These are phyloP conservation scores for Scomberomorus guttatus DNA, from an alignment of 2,797 vertebrate genomes.

Conservation along the genomic window DNA sequence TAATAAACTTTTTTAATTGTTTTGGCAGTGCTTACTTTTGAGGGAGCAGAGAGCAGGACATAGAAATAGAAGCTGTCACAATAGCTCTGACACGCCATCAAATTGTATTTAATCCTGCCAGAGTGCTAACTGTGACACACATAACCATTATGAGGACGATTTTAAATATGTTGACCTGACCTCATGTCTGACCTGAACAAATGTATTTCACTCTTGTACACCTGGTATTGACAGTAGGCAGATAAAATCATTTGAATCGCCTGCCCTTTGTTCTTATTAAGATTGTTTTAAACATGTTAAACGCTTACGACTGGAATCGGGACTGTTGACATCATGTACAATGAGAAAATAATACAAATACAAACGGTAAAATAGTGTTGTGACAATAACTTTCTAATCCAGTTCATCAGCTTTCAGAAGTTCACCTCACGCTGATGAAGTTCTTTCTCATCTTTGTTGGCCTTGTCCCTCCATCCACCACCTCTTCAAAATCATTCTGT, in stretches of 20 bases:
- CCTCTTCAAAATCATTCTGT: background rate
- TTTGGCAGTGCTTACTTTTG: constrained; percentile 17
- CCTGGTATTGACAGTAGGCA: background rate
- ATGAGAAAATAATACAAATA: too few relatives aligned
- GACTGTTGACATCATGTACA: too few relatives aligned
- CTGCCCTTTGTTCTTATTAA: background rate
- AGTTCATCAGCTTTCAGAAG: background rate
- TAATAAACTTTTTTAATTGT: background rate
- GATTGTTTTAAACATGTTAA: background rate
- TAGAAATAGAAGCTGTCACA: background rate
- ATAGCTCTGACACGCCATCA: background rate
- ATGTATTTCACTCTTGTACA: too few relatives aligned
- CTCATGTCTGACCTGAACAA: background rate
- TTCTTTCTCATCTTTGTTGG: too few relatives aligned
- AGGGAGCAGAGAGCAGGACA: background rate
- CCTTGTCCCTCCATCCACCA: background rate
- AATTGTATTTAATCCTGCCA: too few relatives aligned
- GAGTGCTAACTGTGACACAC: too few relatives aligned
- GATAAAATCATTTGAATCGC: too few relatives aligned
- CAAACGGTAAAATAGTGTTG: too few relatives aligned
- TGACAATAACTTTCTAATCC: too few relatives aligned
- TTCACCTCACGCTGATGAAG: background rate
- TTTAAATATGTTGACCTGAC: background rate
- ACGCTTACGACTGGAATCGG: too few relatives aligned
- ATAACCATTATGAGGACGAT: background rate